These are phyloP conservation scores for Coleophora deauratella DNA, from an alignment of 2,888 invertebrate genomes.

Conservation along the genomic window DNA sequence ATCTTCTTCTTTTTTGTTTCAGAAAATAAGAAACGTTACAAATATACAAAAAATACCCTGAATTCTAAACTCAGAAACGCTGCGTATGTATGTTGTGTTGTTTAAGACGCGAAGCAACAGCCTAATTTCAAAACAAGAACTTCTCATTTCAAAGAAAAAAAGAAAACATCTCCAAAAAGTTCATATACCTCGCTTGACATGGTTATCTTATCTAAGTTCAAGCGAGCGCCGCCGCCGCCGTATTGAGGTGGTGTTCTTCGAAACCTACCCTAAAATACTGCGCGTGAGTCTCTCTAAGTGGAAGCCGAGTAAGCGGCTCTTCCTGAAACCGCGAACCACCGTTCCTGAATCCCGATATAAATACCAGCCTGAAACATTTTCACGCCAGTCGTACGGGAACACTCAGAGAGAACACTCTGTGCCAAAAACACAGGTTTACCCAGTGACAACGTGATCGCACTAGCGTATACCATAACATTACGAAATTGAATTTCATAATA, in stretches of 20 bases:
- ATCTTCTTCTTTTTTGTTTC: no score
- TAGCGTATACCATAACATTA: conserved; percentile 30
- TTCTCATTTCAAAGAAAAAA: no score
- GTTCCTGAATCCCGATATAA: conserved; percentile 58
- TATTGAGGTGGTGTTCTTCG: conserved; percentile 62
- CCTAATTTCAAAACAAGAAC: no score
- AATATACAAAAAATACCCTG: no score
- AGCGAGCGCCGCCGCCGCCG: background rate
- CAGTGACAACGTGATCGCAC: conserved; percentile 51
- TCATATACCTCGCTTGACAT: no score
- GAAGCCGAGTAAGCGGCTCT: conserved; percentile 41
- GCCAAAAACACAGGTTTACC: conserved; percentile 46
- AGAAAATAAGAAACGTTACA: no score
- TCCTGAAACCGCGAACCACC: conserved; percentile 63
- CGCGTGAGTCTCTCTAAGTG: conserved; percentile 57
- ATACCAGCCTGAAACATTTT: conserved; percentile 53
- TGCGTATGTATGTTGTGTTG: no score
- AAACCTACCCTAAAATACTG: conserved; percentile 48
- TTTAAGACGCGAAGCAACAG: no score
- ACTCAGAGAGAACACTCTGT: conserved; percentile 48
- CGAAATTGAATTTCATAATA: conserved; percentile 28
- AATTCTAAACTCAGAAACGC: no score
- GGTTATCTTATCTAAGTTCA: no score
- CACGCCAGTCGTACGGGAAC: conserved; percentile 65
- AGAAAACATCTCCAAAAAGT: no score